Evolutionary conservation across 2,888 invertebrate genomes (phyloP), one percentile per base, ranked within the genome.

Genomic region (Andrena praecox): DNA sequence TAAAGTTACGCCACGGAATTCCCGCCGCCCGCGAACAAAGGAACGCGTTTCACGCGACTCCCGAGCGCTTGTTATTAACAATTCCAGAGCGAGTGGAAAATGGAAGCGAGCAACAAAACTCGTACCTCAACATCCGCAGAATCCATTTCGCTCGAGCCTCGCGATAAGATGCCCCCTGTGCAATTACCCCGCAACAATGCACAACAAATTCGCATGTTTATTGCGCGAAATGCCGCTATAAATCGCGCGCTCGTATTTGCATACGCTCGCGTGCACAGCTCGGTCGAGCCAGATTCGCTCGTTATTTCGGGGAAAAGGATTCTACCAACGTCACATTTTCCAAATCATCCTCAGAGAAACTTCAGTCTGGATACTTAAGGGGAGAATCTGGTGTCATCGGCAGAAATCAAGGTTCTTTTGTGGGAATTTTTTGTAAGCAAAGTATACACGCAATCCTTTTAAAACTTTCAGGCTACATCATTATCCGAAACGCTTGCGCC

Each of bases 11-110:
- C 50, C 42, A 70, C 35, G 52, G 70, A 66, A 48, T 64, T 66
- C 42, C 35, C 59, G 12, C 31, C 16, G 79, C 16, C 50, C n/a
- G 67, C 78, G 50, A 63, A 79, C 64, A 70, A 70, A 42, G 79
- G 59, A n/a, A 66, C 42, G 42, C 16, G 16, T 16, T 42, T 42
- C 4, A 0, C 1, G 64, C 79, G 69, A 52, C 12, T 16, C 29
- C 54, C 16, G 29, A 66, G 52, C 33, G 72, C 27, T 50, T 68
- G 33, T 27, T 60, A 29, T 62, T 62, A 29, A 66, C 62, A 59
- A 62, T 59, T 31, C 42, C 60, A 10, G 20, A 68, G 35, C 48
- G 54, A 54, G 2, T 8, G 54, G 54, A 20, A 54, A 54, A 54
- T 20, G 8, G 54, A 20, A 54, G 54, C 42, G n/a, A 31, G 50